Evolutionary conservation across 1,140 invertebrate genomes (phyloP).

Genomic region (Drosophila takahashii): DNA sequence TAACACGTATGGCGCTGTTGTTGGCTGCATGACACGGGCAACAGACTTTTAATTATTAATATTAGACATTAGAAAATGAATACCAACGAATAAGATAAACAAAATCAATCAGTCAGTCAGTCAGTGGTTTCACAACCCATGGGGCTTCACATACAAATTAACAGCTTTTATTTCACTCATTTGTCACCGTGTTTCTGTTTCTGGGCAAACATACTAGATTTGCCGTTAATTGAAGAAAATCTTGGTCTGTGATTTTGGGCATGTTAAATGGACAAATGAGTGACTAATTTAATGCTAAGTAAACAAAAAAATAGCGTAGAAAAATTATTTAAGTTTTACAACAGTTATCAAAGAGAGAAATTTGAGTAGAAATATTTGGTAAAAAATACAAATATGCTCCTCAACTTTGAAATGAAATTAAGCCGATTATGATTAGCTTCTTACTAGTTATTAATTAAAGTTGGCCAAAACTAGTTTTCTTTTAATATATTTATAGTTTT

Average conservation of each 20-base stretch:
- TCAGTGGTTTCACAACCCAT: conserved; percentile 51
- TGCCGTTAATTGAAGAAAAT: conserved; percentile 56
- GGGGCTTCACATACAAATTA: conserved; percentile 55
- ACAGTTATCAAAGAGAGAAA: conserved; percentile 1
- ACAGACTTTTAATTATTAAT: conserved; percentile 69
- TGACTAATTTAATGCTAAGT: conserved; percentile 29
- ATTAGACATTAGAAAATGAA: conserved; percentile 67
- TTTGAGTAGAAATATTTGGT: neutral
- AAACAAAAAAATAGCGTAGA: neutral
- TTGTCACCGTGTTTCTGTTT: conserved; percentile 37
- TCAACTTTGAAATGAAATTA: neutral
- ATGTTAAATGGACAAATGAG: conserved; percentile 46
- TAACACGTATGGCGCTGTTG: conserved; percentile 41
- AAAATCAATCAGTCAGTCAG: conserved; percentile 70
- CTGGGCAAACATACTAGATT: conserved; percentile 29
- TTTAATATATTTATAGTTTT: neutral
- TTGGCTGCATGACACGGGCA: conserved; percentile 31
- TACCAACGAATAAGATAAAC: conserved; percentile 45
- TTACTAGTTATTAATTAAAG: neutral
- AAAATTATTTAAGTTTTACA: neutral
- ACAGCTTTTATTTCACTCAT: conserved; percentile 58
- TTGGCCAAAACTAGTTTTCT: neutral
- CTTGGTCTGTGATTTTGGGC: conserved; percentile 13
- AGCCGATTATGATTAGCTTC: neutral
- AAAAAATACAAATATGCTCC: neutral